Conservation (phyloP, 1,140 invertebrate genomes). For the Aporrectodea caliginosa region DNA sequence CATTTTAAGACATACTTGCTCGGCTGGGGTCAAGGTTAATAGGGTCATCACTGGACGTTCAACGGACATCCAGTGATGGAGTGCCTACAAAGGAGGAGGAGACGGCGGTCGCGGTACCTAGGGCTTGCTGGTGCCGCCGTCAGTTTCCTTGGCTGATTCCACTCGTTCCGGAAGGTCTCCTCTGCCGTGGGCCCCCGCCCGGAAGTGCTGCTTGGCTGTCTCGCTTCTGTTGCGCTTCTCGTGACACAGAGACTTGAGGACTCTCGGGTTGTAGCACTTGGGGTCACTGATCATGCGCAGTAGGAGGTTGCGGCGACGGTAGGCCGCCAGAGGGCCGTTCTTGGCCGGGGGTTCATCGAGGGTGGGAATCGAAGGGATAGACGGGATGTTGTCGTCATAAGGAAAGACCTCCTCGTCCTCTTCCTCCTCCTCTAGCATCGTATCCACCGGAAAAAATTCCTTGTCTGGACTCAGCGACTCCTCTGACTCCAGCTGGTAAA, state of each 20-base stretch:
- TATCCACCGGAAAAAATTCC: too few species aligned
- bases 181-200: too few species aligned
- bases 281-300: slow-evolving; percentile 92
- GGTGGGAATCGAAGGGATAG: slow-evolving; percentile 31
- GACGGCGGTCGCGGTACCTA: too few species aligned
- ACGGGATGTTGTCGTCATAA: slow-evolving; percentile 33
- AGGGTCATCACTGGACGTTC: too few species aligned
- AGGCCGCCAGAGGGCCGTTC: not conserved
- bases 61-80: too few species aligned
- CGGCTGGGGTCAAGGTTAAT: too few species aligned
- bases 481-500: slow-evolving; percentile 34
- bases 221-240: slow-evolving; percentile 17
- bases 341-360: slow-evolving; percentile 12
- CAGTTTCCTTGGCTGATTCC: too few species aligned
- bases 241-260: slow-evolving; percentile 44
- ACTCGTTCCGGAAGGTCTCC: too few species aligned
- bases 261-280: slow-evolving; percentile 86
- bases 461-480: slow-evolving; percentile 36
- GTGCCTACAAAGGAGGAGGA: too few species aligned
- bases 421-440: slow-evolving; percentile 40
- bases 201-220: not conserved
- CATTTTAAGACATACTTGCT: too few species aligned
- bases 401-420: slow-evolving; percentile 32
- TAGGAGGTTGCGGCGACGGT: slow-evolving; percentile 75
- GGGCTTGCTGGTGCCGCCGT: too few species aligned